Percentiles rank a stretch among this genome's conserved stretches.
Evolutionary conservation across 2,888 invertebrate species (phyloP).

Genomic region (Cerceris ruficornis): DNA sequence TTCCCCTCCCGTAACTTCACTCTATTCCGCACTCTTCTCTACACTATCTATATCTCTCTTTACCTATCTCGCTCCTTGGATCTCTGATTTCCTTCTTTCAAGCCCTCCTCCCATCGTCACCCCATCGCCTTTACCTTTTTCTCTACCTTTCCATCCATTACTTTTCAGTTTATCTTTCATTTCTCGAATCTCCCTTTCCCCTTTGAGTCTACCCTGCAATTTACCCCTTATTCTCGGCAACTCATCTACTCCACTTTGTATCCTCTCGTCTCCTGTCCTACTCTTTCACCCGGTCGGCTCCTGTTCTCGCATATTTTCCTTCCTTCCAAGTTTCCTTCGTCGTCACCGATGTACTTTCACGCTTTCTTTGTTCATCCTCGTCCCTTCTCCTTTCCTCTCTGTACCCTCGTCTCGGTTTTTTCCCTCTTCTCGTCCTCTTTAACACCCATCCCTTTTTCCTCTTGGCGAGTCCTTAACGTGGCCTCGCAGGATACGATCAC

Average conservation of each 20-base stretch:
- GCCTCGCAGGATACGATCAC: conserved; percentile 40
- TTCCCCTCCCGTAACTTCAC: conserved; percentile 12
- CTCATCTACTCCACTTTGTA: conserved; percentile 18
- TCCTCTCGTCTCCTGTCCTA: conserved; percentile 14
- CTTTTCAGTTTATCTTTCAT: conserved; percentile 21
- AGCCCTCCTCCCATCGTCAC: background rate
- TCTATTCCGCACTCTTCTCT: background rate
- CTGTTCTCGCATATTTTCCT: too few species aligned
- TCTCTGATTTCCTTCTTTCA: conserved; percentile 4
- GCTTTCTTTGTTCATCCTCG: too few species aligned
- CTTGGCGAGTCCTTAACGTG: background rate
- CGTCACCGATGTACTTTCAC: too few species aligned
- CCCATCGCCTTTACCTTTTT: background rate
- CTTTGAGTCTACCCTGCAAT: conserved; percentile 24
- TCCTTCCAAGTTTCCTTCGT: too few species aligned
- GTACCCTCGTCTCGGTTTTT: background rate
- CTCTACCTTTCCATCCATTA: background rate
- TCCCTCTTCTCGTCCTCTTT: background rate
- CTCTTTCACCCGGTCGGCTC: too few species aligned
- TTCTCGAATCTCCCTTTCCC: conserved; percentile 27
- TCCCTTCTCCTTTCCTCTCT: background rate
- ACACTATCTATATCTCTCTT: conserved; percentile 15
- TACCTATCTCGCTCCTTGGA: conserved; percentile 5
- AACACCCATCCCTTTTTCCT: background rate
- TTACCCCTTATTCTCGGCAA: conserved; percentile 23